Conservation (phyloP, 2,888 invertebrate species). For the Busseola fusca region DNA sequence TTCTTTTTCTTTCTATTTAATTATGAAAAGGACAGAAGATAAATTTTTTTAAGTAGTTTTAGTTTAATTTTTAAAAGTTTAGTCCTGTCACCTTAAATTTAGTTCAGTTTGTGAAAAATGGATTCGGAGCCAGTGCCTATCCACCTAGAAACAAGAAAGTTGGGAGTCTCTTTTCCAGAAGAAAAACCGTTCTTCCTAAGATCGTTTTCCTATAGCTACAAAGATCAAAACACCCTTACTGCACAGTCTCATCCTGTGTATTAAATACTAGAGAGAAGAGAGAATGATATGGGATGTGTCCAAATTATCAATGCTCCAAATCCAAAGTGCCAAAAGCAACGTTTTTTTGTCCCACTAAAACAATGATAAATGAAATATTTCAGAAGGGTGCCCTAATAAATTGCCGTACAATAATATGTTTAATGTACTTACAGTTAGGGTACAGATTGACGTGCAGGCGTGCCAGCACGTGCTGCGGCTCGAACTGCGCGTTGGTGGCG, state of each 20-base stretch:
- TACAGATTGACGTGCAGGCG: conserved; percentile 94
- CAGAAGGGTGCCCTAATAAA: not conserved
- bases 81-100: too few species aligned
- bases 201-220: not conserved
- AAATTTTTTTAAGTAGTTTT: too few species aligned
- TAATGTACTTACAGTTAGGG: conserved; percentile 78
- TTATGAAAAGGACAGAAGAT: too few species aligned
- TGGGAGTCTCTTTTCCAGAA: not conserved
- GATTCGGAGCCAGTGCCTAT: not conserved
- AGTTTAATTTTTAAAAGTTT: too few species aligned
- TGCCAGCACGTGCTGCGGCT: conserved; percentile 96
- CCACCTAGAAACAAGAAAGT: not conserved
- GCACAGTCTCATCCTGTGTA: not conserved
- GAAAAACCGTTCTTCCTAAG: not conserved
- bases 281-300: not conserved
- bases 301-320: not conserved
- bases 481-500: conserved; percentile 97
- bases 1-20: too few species aligned
- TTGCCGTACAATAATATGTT: too few species aligned
- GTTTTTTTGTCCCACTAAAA: too few species aligned
- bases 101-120: too few species aligned
- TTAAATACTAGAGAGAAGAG: not conserved
- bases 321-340: not conserved
- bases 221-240: not conserved
- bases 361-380: too few species aligned